phyloP scores from a whole-genome alignment of 2,113 vertebrate genomes.

The Melanostigma gelatinosum region DNA sequence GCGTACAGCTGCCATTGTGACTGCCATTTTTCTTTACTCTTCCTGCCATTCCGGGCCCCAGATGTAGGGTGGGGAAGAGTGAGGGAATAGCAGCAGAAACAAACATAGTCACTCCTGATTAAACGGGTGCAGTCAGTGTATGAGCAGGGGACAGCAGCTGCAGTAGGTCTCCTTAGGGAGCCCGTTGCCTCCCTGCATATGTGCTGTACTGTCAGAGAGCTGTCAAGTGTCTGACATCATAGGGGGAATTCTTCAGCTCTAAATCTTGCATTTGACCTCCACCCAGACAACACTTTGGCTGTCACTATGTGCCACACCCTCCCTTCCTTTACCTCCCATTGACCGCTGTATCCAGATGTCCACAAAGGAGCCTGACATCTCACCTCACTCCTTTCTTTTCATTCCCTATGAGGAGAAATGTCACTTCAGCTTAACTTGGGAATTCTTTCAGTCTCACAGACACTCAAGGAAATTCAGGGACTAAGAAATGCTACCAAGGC shows the following conservation, averaged over 20 bases:
- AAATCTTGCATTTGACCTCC: constrained; percentile 66
- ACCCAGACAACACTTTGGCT: constrained; percentile 77
- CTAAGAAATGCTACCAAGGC: background rate
- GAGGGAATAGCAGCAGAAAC: constrained; percentile 43
- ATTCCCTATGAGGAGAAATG: background rate
- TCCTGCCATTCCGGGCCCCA: background rate
- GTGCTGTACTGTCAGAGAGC: constrained; percentile 30
- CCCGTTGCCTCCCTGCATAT: constrained; percentile 37
- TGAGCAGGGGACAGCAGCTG: constrained; percentile 56
- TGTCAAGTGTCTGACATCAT: constrained; percentile 61
- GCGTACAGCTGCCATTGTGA: background rate
- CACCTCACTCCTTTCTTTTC: background rate
- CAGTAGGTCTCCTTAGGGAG: constrained; percentile 48
- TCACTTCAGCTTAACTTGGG: constrained; percentile 15
- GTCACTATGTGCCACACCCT: constrained; percentile 52
- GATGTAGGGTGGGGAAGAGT: constrained; percentile 6
- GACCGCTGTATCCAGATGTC: constrained; percentile 65
- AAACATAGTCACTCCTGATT: constrained; percentile 55
- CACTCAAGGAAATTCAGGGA: constrained; percentile 12
- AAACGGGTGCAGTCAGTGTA: constrained; percentile 26
- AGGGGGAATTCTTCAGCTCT: constrained; percentile 30
- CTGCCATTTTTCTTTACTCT: constrained; percentile 5
- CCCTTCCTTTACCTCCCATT: constrained; percentile 13
- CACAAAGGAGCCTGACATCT: constrained; percentile 32
- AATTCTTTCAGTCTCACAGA: constrained; percentile 22